Evolutionary conservation across 1,140 invertebrate species (phyloP).

Genomic region (Meloidogyne chitwoodi): DNA sequence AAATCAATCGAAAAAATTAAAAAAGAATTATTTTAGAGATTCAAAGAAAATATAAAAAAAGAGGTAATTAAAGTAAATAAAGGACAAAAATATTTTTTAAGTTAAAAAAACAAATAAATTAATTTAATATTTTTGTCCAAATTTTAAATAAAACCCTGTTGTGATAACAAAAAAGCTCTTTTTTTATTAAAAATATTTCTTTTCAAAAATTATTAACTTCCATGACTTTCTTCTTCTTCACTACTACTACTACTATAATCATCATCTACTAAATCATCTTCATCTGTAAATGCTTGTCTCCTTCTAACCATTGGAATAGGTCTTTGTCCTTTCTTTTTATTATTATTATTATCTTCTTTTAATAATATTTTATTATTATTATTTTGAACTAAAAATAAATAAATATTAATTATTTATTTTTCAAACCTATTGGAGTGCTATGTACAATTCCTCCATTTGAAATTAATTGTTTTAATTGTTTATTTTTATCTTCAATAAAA

Average conservation of each 20-base stretch:
- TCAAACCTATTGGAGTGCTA: conserved; percentile 39
- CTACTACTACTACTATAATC: conserved; percentile 3
- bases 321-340: not conserved
- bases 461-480: conserved; percentile 8
- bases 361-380: conserved; percentile 1
- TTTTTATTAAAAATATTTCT: not conserved
- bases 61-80: not conserved
- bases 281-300: conserved; percentile 20
- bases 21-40: not conserved
- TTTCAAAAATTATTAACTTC: not conserved
- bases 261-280: conserved; percentile 4
- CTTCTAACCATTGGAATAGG: conserved; percentile 9
- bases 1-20: no score
- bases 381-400: not conserved
- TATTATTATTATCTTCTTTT: not conserved
- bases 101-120: no score
- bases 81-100: not conserved
- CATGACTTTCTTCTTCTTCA: conserved; percentile 7
- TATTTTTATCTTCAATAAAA: not conserved
- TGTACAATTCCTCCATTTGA: conserved; percentile 35
- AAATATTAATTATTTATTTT: conserved; percentile 2
- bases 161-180: not conserved
- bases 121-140: no score
- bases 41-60: not conserved
- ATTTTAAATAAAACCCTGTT: not conserved